Evolutionary conservation across 53 echinoderm and acorn worm genomes (phyloP), one percentile per base, ranked within the genome.

Genomic region (Zoroaster sp.): DNA sequence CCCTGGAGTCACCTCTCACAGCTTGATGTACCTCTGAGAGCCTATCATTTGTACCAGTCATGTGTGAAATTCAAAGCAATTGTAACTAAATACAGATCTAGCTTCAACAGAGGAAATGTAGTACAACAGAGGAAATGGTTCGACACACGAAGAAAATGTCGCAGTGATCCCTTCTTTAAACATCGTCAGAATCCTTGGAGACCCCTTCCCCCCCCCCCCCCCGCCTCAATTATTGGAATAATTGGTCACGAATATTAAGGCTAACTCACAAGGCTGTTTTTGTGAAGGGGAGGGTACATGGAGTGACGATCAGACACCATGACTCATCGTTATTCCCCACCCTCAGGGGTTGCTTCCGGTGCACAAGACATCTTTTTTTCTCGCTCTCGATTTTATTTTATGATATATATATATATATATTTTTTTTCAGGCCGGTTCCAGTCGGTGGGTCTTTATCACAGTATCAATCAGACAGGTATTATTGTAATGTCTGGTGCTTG

Each of bases 161-260:
- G 21, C 28, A 21, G 28, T 59, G 28, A 59, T 21, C 63, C 28
- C 63, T 59, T 59, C 63, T 59, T 59, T 59, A 59, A 59, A 23
- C 47, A 49, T 76, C 49, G 21, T 46, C 18, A 14, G 47, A 49
- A 25, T 76, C 47, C 34, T 31, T 15, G 8, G 31, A 10, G 76
- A 76, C 47, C 32, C 32, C 17, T 28, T 28, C 63, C 63, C 25
- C n/a, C n/a, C n/a, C n/a, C n/a, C n/a, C 0, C 3, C 52, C 32
- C 51, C 7, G 66, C 55, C 55, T 39, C 12, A 43, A 81, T 66
- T 81, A 81, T 40, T 81, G 81, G 66, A 81, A 81, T 55, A 30
- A 81, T 81, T 67, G 66, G 66, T 81, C 81, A 81, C 39, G 13
- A 51, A 30, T 46, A 76, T 74, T 74, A 74, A 42, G 13, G 74